Conservation (phyloP, 2,888 invertebrate species). For the Nymphalis polychloros region DNA sequence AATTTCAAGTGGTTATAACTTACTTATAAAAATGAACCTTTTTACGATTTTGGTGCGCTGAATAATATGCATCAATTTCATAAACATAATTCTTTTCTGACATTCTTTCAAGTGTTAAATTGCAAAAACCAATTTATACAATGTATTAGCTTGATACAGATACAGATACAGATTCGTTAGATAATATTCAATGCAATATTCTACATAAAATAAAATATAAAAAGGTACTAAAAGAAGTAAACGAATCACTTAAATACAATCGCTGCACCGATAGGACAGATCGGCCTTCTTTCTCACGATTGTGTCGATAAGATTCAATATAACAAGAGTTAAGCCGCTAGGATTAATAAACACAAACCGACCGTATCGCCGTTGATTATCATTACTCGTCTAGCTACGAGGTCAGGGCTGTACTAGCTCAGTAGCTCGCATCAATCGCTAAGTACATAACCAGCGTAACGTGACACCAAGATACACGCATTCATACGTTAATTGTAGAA, state of each 20-base stretch:
- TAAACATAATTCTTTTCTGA: too few species aligned
- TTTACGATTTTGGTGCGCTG: too few species aligned
- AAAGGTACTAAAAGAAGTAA: background rate
- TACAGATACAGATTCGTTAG: too few species aligned
- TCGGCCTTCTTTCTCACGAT: constrained; percentile 5
- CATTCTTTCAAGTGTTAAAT: too few species aligned
- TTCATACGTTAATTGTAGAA: constrained; percentile 1
- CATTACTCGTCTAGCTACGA: constrained; percentile 25
- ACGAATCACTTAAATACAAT: background rate
- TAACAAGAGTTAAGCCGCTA: constrained; percentile 2
- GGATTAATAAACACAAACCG: constrained; percentile 21
- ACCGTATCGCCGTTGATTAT: constrained; percentile 27
- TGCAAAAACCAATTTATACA: too few species aligned
- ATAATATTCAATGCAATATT: too few species aligned
- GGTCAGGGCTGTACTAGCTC: constrained; percentile 30
- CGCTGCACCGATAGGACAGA: background rate
- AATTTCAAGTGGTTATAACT: too few species aligned
- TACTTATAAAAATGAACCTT: too few species aligned
- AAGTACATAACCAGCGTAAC: constrained; percentile 26
- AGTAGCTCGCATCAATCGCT: constrained; percentile 28
- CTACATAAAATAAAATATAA: too few species aligned
- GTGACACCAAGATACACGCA: constrained; percentile 10
- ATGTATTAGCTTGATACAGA: too few species aligned
- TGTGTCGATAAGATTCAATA: constrained; percentile 5
- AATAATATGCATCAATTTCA: too few species aligned